phyloP scores from a whole-genome alignment of 2,113 vertebrate species.

The Phocoena sinus region DNA sequence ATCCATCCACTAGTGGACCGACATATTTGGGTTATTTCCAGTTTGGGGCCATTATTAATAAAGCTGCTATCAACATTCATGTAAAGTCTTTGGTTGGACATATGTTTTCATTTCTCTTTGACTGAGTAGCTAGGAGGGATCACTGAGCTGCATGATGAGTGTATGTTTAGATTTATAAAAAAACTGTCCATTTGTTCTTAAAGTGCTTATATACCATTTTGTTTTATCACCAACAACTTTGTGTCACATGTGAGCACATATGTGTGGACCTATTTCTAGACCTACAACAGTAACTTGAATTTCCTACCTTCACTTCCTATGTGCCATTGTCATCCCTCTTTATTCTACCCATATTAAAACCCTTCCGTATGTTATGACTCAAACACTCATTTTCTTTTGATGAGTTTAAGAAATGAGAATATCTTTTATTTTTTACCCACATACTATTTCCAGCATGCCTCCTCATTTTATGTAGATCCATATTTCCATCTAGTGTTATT shows the following conservation, averaged over 20 bases:
- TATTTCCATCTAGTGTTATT: background rate
- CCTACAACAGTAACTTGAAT: background rate
- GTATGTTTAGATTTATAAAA: background rate
- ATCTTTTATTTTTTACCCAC: background rate
- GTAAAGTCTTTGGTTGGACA: background rate
- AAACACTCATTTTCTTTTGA: background rate
- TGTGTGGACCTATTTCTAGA: background rate
- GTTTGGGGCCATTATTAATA: background rate
- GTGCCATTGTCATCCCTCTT: background rate
- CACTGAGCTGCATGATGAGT: background rate
- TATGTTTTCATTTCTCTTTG: background rate
- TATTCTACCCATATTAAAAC: background rate
- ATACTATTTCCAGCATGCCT: background rate
- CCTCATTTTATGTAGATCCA: background rate
- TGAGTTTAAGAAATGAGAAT: background rate
- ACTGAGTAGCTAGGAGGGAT: background rate
- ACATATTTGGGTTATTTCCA: background rate
- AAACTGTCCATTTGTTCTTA: background rate
- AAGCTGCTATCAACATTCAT: background rate
- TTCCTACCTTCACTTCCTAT: background rate
- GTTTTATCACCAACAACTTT: background rate
- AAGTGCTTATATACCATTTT: background rate
- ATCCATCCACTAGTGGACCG: background rate
- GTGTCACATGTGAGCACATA: accelerated
- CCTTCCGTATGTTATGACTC: background rate